A percentile compares a stretch with the other conserved stretches of the same genome.
Evolutionary conservation across 2,888 invertebrate genomes (phyloP).

Genomic region (Heliconius aoede): DNA sequence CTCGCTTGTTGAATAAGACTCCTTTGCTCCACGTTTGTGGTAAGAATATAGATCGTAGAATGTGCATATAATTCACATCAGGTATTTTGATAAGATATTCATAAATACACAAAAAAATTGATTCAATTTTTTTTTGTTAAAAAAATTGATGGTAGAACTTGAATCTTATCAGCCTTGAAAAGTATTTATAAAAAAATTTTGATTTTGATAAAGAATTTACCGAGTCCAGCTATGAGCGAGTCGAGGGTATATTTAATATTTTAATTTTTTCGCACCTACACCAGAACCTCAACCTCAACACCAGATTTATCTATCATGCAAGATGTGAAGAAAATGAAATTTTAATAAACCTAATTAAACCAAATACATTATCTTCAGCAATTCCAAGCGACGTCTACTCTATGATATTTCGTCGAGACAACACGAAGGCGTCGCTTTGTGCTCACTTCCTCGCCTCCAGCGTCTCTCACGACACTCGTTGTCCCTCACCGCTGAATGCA

Average conservation of each 20-base stretch:
- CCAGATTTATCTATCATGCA: not conserved
- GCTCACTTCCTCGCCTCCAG: constrained; percentile 61
- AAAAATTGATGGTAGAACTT: not conserved
- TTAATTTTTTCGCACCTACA: no score
- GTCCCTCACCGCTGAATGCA: constrained; percentile 61
- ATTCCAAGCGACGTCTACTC: constrained; percentile 20
- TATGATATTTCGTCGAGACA: constrained; percentile 56
- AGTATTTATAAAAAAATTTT: no score
- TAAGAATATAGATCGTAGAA: constrained; percentile 48
- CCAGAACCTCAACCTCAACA: no score
- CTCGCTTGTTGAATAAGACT: constrained; percentile 67
- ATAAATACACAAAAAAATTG: not conserved
- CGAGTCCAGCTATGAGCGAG: no score
- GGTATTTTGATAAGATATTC: not conserved
- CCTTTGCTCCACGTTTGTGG: constrained; percentile 62
- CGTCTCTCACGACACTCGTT: constrained; percentile 58
- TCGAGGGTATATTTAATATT: no score
- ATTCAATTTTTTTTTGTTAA: not conserved
- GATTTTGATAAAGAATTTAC: no score
- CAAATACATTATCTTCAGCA: not conserved
- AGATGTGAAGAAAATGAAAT: no score
- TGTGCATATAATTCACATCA: not conserved
- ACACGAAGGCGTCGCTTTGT: constrained; percentile 66
- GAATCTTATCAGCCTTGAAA: not conserved
- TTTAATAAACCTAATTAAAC: not conserved